phyloP scores from a whole-genome alignment of 2,888 invertebrate genomes.

The Eupithecia centaureata region DNA sequence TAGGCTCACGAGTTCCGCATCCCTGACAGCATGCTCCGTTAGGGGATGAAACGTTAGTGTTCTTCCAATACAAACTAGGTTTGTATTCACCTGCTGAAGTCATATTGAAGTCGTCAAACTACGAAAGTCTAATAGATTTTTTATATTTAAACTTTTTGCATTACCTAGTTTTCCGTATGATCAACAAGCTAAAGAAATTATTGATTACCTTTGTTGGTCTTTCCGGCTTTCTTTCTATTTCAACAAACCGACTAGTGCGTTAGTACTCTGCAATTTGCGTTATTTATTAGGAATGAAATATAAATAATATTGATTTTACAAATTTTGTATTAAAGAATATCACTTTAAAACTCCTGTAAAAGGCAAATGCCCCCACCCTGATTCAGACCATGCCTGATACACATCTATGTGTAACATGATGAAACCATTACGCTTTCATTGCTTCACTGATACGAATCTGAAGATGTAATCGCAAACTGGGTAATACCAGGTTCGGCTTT shows the following conservation, averaged over 20 bases:
- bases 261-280: neutral
- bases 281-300: neutral
- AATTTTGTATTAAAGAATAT: neutral
- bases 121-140: too few relatives aligned
- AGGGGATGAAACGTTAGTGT: too few relatives aligned
- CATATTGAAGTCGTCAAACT: too few relatives aligned
- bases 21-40: too few relatives aligned
- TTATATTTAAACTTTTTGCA: too few relatives aligned
- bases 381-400: constrained; percentile 41
- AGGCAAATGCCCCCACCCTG: constrained; percentile 15
- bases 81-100: too few relatives aligned
- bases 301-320: neutral
- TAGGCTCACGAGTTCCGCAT: too few relatives aligned
- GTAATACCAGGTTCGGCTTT: constrained; percentile 27
- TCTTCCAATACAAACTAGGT: too few relatives aligned
- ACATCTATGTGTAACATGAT: constrained; percentile 50
- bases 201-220: neutral
- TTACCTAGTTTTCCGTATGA: neutral
- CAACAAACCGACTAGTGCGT: neutral
- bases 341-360: neutral
- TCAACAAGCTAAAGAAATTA: neutral
- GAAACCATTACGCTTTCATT: constrained; percentile 51
- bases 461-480: constrained; percentile 34
- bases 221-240: neutral
- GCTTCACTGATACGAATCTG: constrained; percentile 38